A percentile compares a stretch with the other conserved stretches of the same genome.
These are phyloP conservation scores for Alexandromys fortis DNA, from an alignment of 2,113 vertebrate genomes.

Conservation along the genomic window DNA sequence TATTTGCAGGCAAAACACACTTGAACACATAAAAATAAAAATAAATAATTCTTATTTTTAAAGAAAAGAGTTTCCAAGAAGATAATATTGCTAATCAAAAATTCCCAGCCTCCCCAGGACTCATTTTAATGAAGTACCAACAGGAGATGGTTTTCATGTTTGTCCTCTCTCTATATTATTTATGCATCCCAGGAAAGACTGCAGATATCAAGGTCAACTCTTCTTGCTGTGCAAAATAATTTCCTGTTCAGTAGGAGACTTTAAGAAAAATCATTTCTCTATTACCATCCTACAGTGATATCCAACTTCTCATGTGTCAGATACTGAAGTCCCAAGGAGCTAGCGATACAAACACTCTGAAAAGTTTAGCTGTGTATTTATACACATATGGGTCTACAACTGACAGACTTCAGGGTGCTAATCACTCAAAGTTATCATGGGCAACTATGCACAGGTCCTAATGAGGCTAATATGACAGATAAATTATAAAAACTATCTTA, in stretches of 20 bases:
- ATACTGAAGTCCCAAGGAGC: neutral
- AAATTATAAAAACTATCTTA: neutral
- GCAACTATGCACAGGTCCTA: neutral
- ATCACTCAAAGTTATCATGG: neutral
- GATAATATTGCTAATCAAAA: neutral
- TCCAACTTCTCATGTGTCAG: neutral
- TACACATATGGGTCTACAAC: neutral
- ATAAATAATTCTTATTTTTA: neutral
- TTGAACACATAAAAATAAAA: neutral
- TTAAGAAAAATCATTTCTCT: neutral
- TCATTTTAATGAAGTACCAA: neutral
- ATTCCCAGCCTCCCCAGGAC: neutral
- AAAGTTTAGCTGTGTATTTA: neutral
- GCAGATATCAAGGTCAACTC: neutral
- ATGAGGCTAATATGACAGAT: neutral
- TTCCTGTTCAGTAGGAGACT: neutral
- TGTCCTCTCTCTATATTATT: neutral
- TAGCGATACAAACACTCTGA: neutral
- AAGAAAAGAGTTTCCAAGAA: neutral
- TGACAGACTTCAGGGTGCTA: neutral
- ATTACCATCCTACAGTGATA: neutral
- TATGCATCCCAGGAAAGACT: neutral
- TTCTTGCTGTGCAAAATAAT: constrained; percentile 1
- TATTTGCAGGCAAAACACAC: neutral
- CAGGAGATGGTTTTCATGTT: neutral